Evolutionary conservation across 2,113 vertebrate genomes (phyloP).

Genomic region (Blennius ocellaris): DNA sequence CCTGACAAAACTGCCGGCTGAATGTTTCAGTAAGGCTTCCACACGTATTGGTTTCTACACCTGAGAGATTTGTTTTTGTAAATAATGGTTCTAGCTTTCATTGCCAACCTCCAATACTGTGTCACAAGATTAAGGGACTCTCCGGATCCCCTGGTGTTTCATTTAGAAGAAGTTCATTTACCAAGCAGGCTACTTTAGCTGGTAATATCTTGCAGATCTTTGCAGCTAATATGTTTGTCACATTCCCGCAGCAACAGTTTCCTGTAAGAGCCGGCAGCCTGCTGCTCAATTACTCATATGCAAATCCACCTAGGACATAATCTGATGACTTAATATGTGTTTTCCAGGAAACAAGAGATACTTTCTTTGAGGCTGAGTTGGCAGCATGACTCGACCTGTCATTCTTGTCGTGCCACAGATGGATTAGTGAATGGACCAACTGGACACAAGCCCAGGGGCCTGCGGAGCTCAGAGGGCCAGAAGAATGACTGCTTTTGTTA

Average conservation of each 20-base stretch:
- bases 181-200: constrained; percentile 21
- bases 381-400: neutral
- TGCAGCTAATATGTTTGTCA: constrained; percentile 39
- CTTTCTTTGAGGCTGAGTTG: constrained; percentile 21
- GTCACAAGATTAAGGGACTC: constrained; percentile 54
- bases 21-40: constrained; percentile 23
- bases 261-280: neutral
- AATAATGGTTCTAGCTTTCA: constrained; percentile 40
- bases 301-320: constrained; percentile 43
- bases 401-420: constrained; percentile 9
- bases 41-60: constrained; percentile 35
- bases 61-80: constrained; percentile 29
- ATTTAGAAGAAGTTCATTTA: constrained; percentile 58
- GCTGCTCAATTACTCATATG: constrained; percentile 44
- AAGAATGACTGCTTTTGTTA: constrained; percentile 6
- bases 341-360: constrained; percentile 19
- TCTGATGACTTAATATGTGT: constrained; percentile 9
- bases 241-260: constrained; percentile 9
- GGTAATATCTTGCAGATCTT: constrained; percentile 20
- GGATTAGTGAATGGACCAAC: neutral
- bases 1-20: constrained; percentile 18
- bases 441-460: constrained; percentile 1
- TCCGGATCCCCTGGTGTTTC: constrained; percentile 36
- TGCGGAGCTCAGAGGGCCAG: neutral
- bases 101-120: constrained; percentile 28